Conservation (phyloP, 2,888 invertebrate genomes). For the Tetropium fuscum region DNA sequence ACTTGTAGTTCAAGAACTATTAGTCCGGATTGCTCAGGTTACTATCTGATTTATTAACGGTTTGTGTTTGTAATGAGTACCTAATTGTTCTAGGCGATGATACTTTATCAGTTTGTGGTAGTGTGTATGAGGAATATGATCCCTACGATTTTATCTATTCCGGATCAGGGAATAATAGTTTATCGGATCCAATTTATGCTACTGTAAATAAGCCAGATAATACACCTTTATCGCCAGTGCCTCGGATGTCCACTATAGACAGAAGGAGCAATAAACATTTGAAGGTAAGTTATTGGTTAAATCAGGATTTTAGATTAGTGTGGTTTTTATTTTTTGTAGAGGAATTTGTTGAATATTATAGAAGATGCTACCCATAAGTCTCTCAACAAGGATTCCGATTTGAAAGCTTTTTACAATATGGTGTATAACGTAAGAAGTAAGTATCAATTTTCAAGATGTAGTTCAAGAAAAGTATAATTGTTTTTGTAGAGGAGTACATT, state of each 20-base stretch:
- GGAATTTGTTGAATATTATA: constrained; percentile 72
- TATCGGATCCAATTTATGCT: constrained; percentile 77
- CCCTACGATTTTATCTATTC: constrained; percentile 82
- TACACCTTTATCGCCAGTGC: constrained; percentile 61
- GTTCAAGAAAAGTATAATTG: too few relatives aligned
- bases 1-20: constrained; percentile 54
- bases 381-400: constrained; percentile 74
- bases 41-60: too few relatives aligned
- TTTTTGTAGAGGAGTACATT: too few relatives aligned
- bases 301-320: neutral
- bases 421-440: constrained; percentile 83
- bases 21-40: constrained; percentile 69
- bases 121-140: constrained; percentile 81
- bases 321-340: constrained; percentile 57
- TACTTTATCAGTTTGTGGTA: constrained; percentile 71
- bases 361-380: constrained; percentile 70
- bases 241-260: constrained; percentile 68
- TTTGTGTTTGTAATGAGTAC: constrained; percentile 1
- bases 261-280: constrained; percentile 57
- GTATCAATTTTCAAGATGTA: constrained; percentile 48
- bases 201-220: constrained; percentile 73
- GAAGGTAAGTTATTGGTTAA: constrained; percentile 38
- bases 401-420: constrained; percentile 86
- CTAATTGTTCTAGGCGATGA: constrained; percentile 61
- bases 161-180: constrained; percentile 73